Percentiles rank a stretch among this genome's conserved stretches.
Conservation (phyloP, 2,797 vertebrate species). For the Prunella strophiata region DNA sequence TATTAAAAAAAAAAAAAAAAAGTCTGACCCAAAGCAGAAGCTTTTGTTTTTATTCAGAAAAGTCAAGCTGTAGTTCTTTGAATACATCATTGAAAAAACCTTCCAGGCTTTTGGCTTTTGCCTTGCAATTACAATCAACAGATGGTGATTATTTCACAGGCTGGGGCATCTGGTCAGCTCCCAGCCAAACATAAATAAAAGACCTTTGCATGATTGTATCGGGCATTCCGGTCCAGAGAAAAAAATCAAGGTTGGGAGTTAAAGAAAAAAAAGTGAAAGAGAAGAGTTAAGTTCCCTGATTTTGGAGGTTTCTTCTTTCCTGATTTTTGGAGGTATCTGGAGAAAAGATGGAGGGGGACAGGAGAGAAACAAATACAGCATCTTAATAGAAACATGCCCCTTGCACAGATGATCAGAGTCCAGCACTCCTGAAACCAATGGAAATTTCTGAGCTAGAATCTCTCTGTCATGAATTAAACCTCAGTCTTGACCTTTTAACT, state of each 20-base stretch:
- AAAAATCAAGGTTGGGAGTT: not conserved
- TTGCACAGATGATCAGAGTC: not conserved
- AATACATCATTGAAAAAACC: conserved; percentile 62
- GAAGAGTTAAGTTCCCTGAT: not conserved
- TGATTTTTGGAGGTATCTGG: not conserved
- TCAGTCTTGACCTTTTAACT: not conserved
- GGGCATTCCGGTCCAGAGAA: not conserved
- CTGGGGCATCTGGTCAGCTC: conserved; percentile 69
- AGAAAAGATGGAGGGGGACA: not conserved
- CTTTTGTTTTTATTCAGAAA: conserved; percentile 62
- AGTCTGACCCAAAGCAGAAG: conserved; percentile 28
- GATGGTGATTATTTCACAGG: conserved; percentile 69
- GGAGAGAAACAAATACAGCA: not conserved
- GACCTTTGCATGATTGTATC: not conserved
- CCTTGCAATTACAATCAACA: conserved; percentile 65
- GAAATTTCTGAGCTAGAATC: not conserved
- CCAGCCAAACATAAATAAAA: conserved; percentile 59
- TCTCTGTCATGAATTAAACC: not conserved
- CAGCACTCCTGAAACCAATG: not conserved
- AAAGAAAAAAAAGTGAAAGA: not conserved
- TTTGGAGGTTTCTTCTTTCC: not conserved
- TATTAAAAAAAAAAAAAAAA: not conserved
- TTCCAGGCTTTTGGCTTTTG: conserved; percentile 71
- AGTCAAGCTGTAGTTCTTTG: conserved; percentile 63
- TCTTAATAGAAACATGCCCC: not conserved